A percentile compares a stretch with the other conserved stretches of the same genome.
phyloP scores from a whole-genome alignment of 2,113 vertebrate genomes.

The Cephalopterus ornatus region DNA sequence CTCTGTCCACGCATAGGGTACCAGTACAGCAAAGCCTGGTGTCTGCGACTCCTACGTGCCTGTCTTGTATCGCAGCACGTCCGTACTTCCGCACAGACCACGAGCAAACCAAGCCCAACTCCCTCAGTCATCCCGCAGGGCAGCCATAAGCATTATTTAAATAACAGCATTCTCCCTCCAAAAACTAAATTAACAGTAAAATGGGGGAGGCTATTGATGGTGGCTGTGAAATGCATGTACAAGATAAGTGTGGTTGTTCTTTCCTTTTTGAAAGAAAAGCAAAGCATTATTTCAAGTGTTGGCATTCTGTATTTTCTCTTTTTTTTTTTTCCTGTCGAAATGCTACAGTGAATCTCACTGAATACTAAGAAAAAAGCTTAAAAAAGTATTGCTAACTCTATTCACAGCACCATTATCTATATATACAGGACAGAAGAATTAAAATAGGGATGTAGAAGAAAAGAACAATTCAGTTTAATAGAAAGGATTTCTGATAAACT shows the following conservation, averaged over 20 bases:
- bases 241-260: background rate
- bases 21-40: constrained; percentile 1
- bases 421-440: background rate
- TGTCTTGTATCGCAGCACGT: background rate
- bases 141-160: background rate
- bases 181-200: background rate
- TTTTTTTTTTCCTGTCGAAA: constrained; percentile 6
- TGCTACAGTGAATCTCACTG: constrained; percentile 17
- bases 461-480: background rate
- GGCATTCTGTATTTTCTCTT: background rate
- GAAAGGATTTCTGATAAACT: background rate
- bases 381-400: background rate
- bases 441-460: background rate
- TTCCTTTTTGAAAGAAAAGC: background rate
- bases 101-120: background rate
- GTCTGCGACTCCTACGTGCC: background rate
- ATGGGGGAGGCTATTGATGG: fast-evolving
- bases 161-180: background rate
- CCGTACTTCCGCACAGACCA: background rate
- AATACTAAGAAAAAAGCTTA: background rate
- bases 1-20: constrained; percentile 40
- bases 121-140: background rate
- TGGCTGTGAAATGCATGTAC: background rate
- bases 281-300: background rate
- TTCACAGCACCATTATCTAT: background rate